A percentile compares a stretch with the other conserved stretches of the same genome.
Conservation (phyloP, 1,140 invertebrate species). For the Diploscapter pachys region DNA sequence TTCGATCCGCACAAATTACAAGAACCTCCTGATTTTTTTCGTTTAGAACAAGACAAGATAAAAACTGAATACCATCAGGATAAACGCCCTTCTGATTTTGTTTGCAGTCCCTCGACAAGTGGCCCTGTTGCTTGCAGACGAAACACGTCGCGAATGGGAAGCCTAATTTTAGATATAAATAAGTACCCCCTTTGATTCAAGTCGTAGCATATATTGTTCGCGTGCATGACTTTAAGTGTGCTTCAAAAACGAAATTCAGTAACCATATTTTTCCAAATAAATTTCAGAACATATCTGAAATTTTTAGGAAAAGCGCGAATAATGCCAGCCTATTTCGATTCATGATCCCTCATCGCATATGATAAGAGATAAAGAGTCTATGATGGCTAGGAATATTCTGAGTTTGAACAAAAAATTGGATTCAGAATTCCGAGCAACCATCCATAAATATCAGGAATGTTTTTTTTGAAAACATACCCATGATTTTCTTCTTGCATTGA, state of each 20-base stretch:
- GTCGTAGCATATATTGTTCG: too few relatives aligned
- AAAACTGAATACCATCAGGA: constrained; percentile 68
- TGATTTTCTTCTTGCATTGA: constrained; percentile 54
- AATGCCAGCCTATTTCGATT: neutral
- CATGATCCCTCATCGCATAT: neutral
- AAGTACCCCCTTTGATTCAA: too few relatives aligned
- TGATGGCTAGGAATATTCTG: neutral
- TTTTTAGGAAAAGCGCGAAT: too few relatives aligned
- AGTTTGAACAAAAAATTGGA: neutral
- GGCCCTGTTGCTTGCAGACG: constrained; percentile 61
- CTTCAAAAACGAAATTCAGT: too few relatives aligned
- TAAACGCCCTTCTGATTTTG: constrained; percentile 72
- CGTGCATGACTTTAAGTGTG: too few relatives aligned
- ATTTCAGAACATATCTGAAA: too few relatives aligned
- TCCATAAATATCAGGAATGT: neutral
- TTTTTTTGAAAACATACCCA: constrained; percentile 36
- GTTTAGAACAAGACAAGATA: constrained; percentile 11
- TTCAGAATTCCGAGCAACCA: neutral
- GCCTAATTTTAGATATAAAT: constrained; percentile 55
- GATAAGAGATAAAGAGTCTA: neutral
- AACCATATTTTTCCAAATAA: too few relatives aligned
- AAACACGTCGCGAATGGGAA: constrained; percentile 73
- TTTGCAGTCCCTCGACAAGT: constrained; percentile 61
- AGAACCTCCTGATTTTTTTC: constrained; percentile 62
- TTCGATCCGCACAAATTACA: constrained; percentile 80